Evolutionary conservation across 1,140 invertebrate genomes (phyloP).

Genomic region (Dryas iulia): DNA sequence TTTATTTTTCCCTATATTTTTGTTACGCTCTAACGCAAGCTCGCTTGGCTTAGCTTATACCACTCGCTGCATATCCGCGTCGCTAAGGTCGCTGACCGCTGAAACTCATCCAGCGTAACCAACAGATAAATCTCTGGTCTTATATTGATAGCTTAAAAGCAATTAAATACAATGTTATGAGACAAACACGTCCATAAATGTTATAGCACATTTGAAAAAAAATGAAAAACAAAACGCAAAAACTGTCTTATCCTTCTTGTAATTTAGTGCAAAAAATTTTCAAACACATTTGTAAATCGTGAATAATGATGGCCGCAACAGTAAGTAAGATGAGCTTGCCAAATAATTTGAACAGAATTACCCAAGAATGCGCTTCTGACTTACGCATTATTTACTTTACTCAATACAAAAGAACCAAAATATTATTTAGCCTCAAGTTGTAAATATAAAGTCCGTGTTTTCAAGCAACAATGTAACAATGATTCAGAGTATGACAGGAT

Average conservation of each 20-base stretch:
- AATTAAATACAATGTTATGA: neutral
- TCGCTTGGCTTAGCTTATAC: conserved; percentile 41
- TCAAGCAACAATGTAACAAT: conserved; percentile 52
- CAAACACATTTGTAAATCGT: neutral
- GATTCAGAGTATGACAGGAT: conserved; percentile 63
- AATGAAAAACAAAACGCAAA: neutral
- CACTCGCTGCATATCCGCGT: conserved; percentile 56
- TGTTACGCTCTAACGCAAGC: conserved; percentile 47
- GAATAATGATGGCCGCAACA: neutral
- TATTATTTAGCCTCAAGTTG: conserved; percentile 21
- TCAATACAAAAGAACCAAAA: conserved; percentile 25
- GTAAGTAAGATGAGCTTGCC: neutral
- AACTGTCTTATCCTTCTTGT: neutral
- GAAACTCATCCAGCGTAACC: conserved; percentile 59
- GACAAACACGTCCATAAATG: neutral
- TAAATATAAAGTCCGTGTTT: conserved; percentile 48
- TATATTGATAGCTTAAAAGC: conserved; percentile 22
- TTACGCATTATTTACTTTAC: conserved; percentile 32
- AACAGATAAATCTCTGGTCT: conserved; percentile 38
- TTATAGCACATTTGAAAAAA: neutral
- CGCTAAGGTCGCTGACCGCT: conserved; percentile 68
- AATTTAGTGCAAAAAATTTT: neutral
- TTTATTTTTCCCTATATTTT: conserved; percentile 54
- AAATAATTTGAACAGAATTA: conserved; percentile 35
- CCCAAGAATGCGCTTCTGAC: conserved; percentile 31